Evolutionary conservation across 2,113 vertebrate species (phyloP).

Genomic region (Hyperoodon ampullatus): DNA sequence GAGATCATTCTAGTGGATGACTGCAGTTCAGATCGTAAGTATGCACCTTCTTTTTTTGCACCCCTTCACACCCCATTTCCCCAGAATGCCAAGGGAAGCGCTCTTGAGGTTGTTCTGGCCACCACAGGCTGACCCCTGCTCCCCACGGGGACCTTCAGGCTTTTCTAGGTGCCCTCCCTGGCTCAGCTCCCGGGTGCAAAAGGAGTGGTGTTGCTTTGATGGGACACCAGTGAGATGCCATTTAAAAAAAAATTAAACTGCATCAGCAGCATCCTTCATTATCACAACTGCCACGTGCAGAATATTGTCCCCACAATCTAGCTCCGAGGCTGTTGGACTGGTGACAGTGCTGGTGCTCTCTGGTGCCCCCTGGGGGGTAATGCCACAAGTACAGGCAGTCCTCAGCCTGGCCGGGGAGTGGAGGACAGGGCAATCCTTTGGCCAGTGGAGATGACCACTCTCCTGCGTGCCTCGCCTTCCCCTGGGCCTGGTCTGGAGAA

Average conservation of each 20-base stretch:
- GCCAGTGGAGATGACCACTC: not conserved
- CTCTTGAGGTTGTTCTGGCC: not conserved
- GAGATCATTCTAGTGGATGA: slow-evolving; percentile 99
- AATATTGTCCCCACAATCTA: not conserved
- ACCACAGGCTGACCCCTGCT: not conserved
- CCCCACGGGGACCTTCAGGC: not conserved
- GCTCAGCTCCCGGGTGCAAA: not conserved
- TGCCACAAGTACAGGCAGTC: not conserved
- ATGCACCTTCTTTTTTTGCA: not conserved
- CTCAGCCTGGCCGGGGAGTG: not conserved
- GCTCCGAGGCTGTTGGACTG: not conserved
- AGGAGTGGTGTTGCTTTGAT: not conserved
- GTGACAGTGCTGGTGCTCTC: not conserved
- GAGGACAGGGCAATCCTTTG: not conserved
- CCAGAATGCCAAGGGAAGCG: not conserved
- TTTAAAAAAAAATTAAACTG: not conserved
- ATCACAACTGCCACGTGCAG: not conserved
- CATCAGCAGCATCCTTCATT: not conserved
- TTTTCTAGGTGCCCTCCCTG: not conserved
- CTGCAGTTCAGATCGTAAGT: slow-evolving; percentile 98
- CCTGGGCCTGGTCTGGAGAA: not conserved
- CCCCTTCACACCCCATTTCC: not conserved
- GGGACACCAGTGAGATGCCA: not conserved
- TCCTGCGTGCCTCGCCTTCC: not conserved
- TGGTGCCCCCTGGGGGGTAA: not conserved